Evolutionary conservation across 2,797 vertebrate species (phyloP).

Genomic region (Myripristis murdjan): DNA sequence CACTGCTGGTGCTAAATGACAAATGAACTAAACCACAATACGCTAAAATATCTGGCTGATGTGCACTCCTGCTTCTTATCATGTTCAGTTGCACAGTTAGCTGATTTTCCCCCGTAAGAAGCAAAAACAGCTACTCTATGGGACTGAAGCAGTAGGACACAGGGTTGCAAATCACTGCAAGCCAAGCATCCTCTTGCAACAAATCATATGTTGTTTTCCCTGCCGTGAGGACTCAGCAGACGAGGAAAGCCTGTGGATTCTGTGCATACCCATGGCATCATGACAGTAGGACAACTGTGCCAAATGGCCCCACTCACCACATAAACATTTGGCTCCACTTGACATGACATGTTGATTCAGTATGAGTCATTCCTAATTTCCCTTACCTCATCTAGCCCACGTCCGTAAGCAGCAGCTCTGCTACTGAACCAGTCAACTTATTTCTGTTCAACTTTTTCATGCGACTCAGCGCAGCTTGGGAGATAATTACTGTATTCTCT

Average conservation of each 20-base stretch:
- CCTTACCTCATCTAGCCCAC: conserved; percentile 37
- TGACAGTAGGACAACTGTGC: conserved; percentile 35
- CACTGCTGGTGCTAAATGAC: neutral
- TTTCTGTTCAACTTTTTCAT: conserved; percentile 23
- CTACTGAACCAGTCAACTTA: neutral
- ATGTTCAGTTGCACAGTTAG: conserved; percentile 23
- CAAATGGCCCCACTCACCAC: conserved; percentile 44
- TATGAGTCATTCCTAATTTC: conserved; percentile 59
- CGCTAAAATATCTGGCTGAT: too few species aligned
- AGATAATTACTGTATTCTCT: conserved; percentile 12
- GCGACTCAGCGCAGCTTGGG: conserved; percentile 39
- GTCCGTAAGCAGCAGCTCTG: conserved; percentile 10
- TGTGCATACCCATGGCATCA: conserved; percentile 38
- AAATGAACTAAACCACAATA: neutral
- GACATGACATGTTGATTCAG: conserved; percentile 55
- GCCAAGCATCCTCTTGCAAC: conserved; percentile 13
- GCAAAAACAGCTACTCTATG: conserved; percentile 14
- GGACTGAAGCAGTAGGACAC: neutral
- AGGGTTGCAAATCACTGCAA: neutral
- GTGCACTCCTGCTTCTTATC: conserved; percentile 27
- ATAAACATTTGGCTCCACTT: conserved; percentile 61
- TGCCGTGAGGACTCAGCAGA: conserved; percentile 19
- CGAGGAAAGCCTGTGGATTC: conserved; percentile 40
- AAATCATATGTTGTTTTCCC: conserved; percentile 20
- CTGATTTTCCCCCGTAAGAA: conserved; percentile 39